phyloP scores from a whole-genome alignment of 2,797 vertebrate species.

The Halcyon leucocephala region DNA sequence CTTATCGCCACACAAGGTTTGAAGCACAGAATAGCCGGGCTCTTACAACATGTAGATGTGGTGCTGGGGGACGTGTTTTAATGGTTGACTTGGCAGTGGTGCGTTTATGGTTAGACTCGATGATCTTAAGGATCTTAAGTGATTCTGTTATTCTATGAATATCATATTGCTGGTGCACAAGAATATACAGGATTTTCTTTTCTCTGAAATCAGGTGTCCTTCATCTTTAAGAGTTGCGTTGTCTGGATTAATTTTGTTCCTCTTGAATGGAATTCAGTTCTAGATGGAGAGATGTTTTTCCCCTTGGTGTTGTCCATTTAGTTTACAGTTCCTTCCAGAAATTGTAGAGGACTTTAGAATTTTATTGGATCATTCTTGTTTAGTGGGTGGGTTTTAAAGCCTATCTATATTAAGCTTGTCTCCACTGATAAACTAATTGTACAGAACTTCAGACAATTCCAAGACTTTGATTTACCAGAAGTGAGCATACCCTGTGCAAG shows the following conservation, averaged over 20 bases:
- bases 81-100: background rate
- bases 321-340: background rate
- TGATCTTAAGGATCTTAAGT: background rate
- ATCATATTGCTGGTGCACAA: background rate
- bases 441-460: background rate
- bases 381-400: background rate
- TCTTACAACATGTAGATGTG: too few species aligned
- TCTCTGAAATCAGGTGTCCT: background rate
- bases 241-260: background rate
- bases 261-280: background rate
- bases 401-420: background rate
- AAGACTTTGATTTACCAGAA: background rate
- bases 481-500: background rate
- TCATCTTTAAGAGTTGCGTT: background rate
- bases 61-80: background rate
- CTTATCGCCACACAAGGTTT: too few species aligned
- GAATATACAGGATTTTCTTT: background rate
- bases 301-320: background rate
- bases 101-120: accelerated
- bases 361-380: background rate
- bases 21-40: too few species aligned
- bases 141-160: background rate
- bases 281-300: background rate
- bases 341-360: background rate
- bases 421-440: background rate